Evolutionary conservation across 2,888 invertebrate genomes (phyloP).

Genomic region (Lomographa bimaculata): DNA sequence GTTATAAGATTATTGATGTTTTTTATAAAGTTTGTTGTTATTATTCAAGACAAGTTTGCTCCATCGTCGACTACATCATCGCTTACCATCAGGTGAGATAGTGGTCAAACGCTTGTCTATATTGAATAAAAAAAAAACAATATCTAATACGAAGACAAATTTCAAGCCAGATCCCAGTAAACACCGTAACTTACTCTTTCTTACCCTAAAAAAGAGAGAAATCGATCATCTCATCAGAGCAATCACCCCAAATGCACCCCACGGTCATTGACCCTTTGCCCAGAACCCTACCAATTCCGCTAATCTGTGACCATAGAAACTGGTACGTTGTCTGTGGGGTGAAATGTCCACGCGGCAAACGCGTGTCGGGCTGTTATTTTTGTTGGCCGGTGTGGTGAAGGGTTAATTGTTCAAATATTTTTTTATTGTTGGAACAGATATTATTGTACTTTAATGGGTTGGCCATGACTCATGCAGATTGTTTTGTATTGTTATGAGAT

Average conservation of each 20-base stretch:
- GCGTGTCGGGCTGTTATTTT: constrained; percentile 12
- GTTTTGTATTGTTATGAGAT: no score
- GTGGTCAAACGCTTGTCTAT: no score
- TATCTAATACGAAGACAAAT: not conserved
- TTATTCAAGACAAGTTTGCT: no score
- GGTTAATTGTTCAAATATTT: constrained; percentile 12
- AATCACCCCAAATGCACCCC: constrained; percentile 33
- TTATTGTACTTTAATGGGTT: constrained; percentile 2
- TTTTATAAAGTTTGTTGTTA: no score
- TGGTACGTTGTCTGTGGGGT: constrained; percentile 1
- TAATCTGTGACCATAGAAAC: constrained; percentile 2
- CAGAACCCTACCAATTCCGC: constrained; percentile 4
- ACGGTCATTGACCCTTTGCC: constrained; percentile 32
- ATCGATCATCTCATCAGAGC: constrained; percentile 34
- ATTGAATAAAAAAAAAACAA: no score
- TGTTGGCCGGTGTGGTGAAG: constrained; percentile 9
- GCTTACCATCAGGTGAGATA: no score
- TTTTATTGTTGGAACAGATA: constrained; percentile 2
- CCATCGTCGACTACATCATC: no score
- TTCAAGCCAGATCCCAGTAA: not conserved
- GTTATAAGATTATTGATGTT: no score
- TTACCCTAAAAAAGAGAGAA: constrained; percentile 17
- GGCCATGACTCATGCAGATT: no score
- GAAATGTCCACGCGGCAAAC: constrained; percentile 12
- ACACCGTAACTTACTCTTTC: no score